These are phyloP conservation scores for Cheirogaleus medius DNA, from an alignment of 2,113 vertebrate genomes.

Conservation along the genomic window DNA sequence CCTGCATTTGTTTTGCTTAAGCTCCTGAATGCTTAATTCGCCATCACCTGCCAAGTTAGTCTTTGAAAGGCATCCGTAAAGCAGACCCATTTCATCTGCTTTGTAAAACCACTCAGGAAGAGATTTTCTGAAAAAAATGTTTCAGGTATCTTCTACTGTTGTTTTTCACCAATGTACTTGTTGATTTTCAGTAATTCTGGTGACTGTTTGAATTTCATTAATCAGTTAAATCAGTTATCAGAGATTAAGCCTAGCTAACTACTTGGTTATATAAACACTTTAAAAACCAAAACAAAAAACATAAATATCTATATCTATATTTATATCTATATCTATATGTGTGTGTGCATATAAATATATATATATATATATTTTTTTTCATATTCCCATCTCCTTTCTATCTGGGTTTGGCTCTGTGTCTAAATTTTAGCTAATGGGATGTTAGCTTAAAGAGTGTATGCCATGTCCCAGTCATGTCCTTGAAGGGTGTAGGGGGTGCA, in stretches of 20 bases:
- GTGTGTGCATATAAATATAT: too few species aligned
- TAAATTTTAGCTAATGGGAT: background rate
- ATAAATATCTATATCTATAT: background rate
- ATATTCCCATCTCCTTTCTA: background rate
- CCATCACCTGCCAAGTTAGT: background rate
- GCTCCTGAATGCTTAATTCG: conserved; percentile 25
- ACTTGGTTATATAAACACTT: background rate
- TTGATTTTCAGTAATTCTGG: background rate
- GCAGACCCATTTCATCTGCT: background rate
- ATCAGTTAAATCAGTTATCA: background rate
- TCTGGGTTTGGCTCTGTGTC: background rate
- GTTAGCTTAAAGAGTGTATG: background rate
- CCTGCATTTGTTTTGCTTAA: conserved; percentile 56
- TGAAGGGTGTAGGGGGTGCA: background rate
- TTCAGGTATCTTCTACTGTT: background rate
- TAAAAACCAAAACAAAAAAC: background rate
- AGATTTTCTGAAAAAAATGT: background rate
- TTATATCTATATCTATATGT: too few species aligned
- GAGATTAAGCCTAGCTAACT: background rate
- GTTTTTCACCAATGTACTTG: background rate
- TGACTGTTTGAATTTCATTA: background rate
- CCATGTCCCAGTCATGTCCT: background rate
- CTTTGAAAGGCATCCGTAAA: background rate
- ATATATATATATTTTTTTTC: background rate
- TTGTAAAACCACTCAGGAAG: background rate